Conservation (phyloP, 2,113 vertebrate genomes). For the Dolichallabes microphthalmus region DNA sequence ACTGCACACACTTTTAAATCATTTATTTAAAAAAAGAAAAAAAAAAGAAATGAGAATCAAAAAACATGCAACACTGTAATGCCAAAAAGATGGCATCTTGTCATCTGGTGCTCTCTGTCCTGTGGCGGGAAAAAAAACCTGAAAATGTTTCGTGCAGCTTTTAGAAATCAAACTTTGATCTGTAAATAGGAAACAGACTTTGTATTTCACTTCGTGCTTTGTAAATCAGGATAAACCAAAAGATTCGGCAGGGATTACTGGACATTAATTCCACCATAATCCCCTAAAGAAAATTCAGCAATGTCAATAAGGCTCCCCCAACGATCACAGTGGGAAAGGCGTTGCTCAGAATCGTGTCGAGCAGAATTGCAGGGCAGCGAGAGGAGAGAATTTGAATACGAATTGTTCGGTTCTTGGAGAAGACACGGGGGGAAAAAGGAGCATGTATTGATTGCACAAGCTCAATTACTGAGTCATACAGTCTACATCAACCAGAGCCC, state of each 20-base stretch:
- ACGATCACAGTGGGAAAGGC: slow-evolving; percentile 22
- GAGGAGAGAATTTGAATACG: slow-evolving; percentile 36
- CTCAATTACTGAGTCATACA: slow-evolving; percentile 53
- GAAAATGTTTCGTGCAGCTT: not conserved
- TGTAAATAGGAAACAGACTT: slow-evolving; percentile 22
- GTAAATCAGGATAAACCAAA: slow-evolving; percentile 28
- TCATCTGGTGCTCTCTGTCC: not conserved
- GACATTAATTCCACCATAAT: slow-evolving; percentile 55
- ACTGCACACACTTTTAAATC: not conserved
- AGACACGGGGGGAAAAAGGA: not conserved
- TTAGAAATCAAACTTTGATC: not conserved
- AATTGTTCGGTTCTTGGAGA: slow-evolving; percentile 30
- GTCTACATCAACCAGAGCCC: slow-evolving; percentile 45
- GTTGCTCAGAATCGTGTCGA: slow-evolving; percentile 27
- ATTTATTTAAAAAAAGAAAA: not conserved
- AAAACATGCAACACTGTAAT: not conserved
- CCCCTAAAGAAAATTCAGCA: slow-evolving; percentile 61
- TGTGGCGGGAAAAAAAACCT: not conserved
- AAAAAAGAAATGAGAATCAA: not conserved
- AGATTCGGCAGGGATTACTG: slow-evolving; percentile 56
- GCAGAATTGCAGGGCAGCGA: slow-evolving; percentile 23
- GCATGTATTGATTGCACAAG: slow-evolving; percentile 54
- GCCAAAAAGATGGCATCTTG: not conserved
- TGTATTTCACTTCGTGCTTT: slow-evolving; percentile 11
- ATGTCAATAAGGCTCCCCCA: slow-evolving; percentile 55